Conservation (phyloP, 2,888 invertebrate species). For the Mesoligia furuncula region DNA sequence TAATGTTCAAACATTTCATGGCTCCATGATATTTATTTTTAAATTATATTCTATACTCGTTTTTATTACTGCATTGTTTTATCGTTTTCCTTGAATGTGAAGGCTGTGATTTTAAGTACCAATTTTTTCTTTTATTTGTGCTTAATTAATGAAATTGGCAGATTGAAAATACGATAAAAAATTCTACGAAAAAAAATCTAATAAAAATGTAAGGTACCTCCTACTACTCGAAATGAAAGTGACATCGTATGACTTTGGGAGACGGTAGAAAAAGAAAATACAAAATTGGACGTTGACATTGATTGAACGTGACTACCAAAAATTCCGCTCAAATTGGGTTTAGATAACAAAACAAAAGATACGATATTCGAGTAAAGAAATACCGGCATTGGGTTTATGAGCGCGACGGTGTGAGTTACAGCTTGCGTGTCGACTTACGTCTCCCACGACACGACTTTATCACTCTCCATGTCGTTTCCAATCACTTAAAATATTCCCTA, state of each 20-base stretch:
- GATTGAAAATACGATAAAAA: too few species aligned
- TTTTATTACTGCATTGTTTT: constrained; percentile 45
- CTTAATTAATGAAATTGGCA: background rate
- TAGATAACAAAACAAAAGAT: constrained; percentile 18
- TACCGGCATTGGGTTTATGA: constrained; percentile 15
- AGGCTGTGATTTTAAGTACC: background rate
- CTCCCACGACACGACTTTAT: constrained; percentile 26
- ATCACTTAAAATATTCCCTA: constrained; percentile 52
- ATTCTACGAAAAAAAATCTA: background rate
- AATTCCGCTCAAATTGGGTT: constrained; percentile 34
- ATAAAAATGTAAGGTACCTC: background rate
- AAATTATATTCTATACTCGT: constrained; percentile 47
- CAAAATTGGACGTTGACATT: constrained; percentile 33
- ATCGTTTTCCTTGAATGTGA: constrained; percentile 35
- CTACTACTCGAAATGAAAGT: background rate
- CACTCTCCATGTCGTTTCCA: constrained; percentile 36
- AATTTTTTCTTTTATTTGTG: background rate
- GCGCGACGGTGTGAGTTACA: constrained; percentile 28
- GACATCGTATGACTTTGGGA: background rate
- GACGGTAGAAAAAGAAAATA: constrained; percentile 2
- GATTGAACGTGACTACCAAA: constrained; percentile 26
- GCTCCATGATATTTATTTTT: constrained; percentile 56
- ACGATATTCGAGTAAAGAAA: constrained; percentile 7
- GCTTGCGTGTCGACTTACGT: constrained; percentile 30
- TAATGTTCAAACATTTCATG: constrained; percentile 45